Evolutionary conservation across 2,797 vertebrate species (phyloP).

Genomic region (Fistularia tabacaria): DNA sequence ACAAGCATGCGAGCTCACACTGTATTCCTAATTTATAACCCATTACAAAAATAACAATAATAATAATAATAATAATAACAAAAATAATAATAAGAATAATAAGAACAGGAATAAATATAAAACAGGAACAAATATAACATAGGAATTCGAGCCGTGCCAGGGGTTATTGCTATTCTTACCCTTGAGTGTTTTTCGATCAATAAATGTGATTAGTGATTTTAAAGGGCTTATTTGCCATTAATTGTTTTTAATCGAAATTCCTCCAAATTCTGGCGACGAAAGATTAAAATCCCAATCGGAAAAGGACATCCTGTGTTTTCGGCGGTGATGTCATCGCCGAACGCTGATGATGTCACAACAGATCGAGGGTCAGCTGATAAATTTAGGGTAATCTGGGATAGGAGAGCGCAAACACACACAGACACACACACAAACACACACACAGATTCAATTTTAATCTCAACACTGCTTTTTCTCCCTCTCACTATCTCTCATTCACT

Average conservation of each 20-base stretch:
- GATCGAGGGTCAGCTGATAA: constrained; percentile 40
- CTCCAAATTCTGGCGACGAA: constrained; percentile 18
- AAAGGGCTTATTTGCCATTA: neutral
- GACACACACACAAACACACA: constrained; percentile 29
- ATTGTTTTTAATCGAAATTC: neutral
- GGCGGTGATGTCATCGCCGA: constrained; percentile 39
- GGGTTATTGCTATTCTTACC: too few species aligned
- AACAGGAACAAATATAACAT: too few species aligned
- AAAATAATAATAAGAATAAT: too few species aligned
- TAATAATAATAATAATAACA: too few species aligned
- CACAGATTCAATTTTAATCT: constrained; percentile 45
- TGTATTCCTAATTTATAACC: too few species aligned
- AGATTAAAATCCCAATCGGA: constrained; percentile 51
- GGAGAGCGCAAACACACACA: constrained; percentile 30
- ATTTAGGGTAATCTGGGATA: constrained; percentile 70
- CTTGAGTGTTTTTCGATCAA: too few species aligned
- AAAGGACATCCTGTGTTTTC: constrained; percentile 48
- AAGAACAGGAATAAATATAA: too few species aligned
- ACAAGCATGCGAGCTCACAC: too few species aligned
- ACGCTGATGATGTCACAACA: constrained; percentile 49
- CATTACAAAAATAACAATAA: too few species aligned
- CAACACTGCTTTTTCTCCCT: constrained; percentile 2
- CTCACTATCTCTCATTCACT: neutral
- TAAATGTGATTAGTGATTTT: too few species aligned
- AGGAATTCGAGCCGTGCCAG: too few species aligned